Evolutionary conservation across 1,140 invertebrate species (phyloP), one percentile per base, ranked within the genome.

Genomic region (Apis dorsata): DNA sequence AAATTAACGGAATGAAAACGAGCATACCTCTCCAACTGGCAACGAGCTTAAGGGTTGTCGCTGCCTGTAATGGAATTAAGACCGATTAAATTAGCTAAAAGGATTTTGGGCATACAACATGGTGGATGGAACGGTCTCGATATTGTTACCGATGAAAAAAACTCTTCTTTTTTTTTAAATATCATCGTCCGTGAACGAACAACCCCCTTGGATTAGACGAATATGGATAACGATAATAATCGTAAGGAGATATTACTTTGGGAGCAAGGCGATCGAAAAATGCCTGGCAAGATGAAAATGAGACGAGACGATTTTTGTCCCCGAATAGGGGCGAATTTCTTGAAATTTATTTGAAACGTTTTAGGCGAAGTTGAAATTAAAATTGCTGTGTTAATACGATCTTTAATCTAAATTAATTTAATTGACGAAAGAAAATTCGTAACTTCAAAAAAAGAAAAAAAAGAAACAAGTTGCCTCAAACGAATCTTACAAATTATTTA

Each of bases 31-130:
- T 28, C 19, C 55, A 7, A 44, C 34, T 44, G 7, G 28, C 55
- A 34, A 73, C 71, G 68, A 66, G 86, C 86, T 89, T 86, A 83
- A 84, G 78, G 75, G 74, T 80, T 83, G 80, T 73, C 77, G 69
- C 77, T 15, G 65, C 65, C 80, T 78, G 65, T 89, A 89, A 89
- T 88, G 86, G 75, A 88, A 89, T 89, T 88, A 89, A 84, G 49
- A 81, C 60, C 86, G 84, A 88, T 88, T 88, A 88, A 89, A 89
- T 89, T 89, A 89, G 81, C 86, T 88, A 88, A 89, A 86, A 88
- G 87, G 86, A 89, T 89, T 86, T 86, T 79, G 63, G 81, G 55
- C 59, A 86, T 74, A 74, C 80, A 68, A 78, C 53, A 69, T 69
- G 55, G 28, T 19, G 8, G 28, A 44, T 19, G 28, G 34, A 44